phyloP scores from a whole-genome alignment of 2,113 vertebrate genomes.

The Pristiophorus japonicus region DNA sequence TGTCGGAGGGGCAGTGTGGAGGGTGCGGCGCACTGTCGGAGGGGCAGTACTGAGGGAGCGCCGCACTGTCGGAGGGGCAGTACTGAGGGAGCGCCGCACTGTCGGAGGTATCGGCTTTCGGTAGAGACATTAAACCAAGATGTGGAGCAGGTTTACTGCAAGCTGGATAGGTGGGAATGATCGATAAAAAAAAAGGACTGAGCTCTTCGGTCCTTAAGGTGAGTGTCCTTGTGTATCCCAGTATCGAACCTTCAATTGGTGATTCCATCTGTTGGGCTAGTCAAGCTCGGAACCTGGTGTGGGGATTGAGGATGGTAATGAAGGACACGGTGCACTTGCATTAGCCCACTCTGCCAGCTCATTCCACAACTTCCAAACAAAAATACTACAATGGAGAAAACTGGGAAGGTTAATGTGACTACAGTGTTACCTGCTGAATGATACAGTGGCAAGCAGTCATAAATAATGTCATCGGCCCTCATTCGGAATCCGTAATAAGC shows the following conservation, averaged over 20 bases:
- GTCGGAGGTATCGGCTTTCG: not conserved
- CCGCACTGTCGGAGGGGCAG: not conserved
- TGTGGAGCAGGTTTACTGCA: not conserved
- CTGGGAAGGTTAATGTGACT: not conserved
- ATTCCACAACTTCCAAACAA: not conserved
- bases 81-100: not conserved
- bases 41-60: not conserved
- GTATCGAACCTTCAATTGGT: not conserved
- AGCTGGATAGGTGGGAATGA: not conserved
- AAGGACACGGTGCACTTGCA: not conserved
- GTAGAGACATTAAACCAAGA: not conserved
- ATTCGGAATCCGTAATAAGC: conserved; percentile 71
- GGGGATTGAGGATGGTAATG: not conserved
- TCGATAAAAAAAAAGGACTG: not conserved
- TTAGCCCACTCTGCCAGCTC: not conserved
- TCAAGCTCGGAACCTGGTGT: not conserved
- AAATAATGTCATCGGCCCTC: conserved; percentile 60
- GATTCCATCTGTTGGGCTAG: not conserved
- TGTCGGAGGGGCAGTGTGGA: not conserved
- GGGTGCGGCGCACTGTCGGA: not conserved
- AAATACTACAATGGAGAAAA: not conserved
- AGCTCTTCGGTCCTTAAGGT: not conserved
- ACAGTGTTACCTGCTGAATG: conserved; percentile 72
- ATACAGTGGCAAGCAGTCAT: conserved; percentile 79
- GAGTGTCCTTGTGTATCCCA: not conserved